Base-by-base conservation (phyloP, 2,113 vertebrate genomes). In the Philantomba maxwellii region DNA sequence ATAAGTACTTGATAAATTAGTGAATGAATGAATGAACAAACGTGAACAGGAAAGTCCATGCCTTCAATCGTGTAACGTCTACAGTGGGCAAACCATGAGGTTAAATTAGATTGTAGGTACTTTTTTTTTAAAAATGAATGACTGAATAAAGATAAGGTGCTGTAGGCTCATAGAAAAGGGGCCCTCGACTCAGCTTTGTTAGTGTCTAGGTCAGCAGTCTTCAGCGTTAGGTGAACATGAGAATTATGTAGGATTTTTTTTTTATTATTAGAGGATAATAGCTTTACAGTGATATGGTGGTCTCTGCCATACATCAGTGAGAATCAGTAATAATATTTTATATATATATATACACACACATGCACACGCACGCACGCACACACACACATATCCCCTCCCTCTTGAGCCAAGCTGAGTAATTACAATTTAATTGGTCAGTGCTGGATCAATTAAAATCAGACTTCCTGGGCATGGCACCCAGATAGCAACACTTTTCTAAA, bases 361-460 rank as follows among this genome's bases (percentile, higher is more conserved):
- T 5, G 33, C 7, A 16, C 28, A 16, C 14, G 7, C 13, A 7
- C 1, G 5, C 60, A 16, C 26, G 6, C 2, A 0, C 30, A 33
- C 62, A 9, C 62, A 17, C 62, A 64, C 33, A 66, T 8, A 33
- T 33, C 66, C 10, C 66, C 2, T 39, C 70, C 70, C 70, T 75
- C 70, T 75, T 75, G 70, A 75, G 23, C 19, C 94, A 93, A 89
- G 64, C 25, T 25, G 77, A 78, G 28, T 33, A n/a, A 78, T 64
- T 89, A 30, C 55, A 33, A 80, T 86, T 78, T 91, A 73, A 53
- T 81, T 81, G 30, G 23, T 11, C 23, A 75, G 47, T 75, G 23
- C 28, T 33, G 62, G 45, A 87, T 62, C 13, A n/a, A 51, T 75
- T 47, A 55, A 60, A 96, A 49, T 12, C 26, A 64, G 62, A 83